Evolutionary conservation across 1,140 invertebrate genomes (phyloP).

Genomic region (Lamellibrachia luymesi): DNA sequence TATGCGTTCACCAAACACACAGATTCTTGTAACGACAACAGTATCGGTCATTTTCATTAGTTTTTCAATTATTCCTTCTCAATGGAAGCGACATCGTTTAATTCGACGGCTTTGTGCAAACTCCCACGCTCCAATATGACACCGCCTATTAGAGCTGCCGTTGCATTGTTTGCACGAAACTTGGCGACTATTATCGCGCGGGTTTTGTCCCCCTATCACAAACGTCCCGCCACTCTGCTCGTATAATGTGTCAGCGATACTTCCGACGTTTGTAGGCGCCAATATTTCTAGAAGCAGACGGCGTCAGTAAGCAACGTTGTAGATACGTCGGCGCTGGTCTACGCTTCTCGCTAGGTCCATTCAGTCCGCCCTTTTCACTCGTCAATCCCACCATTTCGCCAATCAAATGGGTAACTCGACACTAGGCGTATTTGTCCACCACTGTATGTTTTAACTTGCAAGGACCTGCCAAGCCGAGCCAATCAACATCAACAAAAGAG

Average conservation of each 20-base stretch:
- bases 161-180: neutral
- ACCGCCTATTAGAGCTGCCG: neutral
- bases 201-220: neutral
- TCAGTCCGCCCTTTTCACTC: neutral
- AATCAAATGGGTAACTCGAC: neutral
- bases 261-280: neutral
- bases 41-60: neutral
- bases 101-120: neutral
- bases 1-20: neutral
- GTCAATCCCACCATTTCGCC: neutral
- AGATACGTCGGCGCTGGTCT: neutral
- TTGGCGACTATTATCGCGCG: neutral
- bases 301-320: neutral
- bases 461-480: neutral
- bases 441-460: neutral
- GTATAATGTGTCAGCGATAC: neutral
- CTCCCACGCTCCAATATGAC: neutral
- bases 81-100: neutral
- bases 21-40: neutral
- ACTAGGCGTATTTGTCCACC: neutral
- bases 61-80: neutral
- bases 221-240: neutral
- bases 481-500: neutral
- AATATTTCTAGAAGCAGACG: neutral
- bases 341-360: neutral